Evolutionary conservation across 2,113 vertebrate genomes (phyloP), one percentile per base, ranked within the genome.

Genomic region (Heliornis fulica): DNA sequence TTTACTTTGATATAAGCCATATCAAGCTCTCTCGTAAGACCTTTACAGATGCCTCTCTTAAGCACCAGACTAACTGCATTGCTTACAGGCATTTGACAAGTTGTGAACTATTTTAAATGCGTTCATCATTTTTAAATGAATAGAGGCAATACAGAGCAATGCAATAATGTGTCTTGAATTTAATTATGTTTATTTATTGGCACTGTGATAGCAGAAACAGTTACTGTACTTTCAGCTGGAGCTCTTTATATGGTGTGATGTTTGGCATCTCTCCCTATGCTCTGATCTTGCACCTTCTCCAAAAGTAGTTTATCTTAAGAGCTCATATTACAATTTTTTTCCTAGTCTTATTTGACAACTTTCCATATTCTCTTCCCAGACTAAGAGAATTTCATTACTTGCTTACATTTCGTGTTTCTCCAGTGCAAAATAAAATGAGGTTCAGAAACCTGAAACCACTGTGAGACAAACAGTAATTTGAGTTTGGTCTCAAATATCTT

Each of bases 181-280:
- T 97, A 89, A 96, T 98, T 97, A 97, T 94, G 83, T 93, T 97
- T 98, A 94, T 97, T 98, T 98, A 97, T 97, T 97, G 96, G 82
- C 3, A 6, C 68, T 91, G 65, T 81, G 95, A 94, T 96, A 96
- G 82, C 12, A 91, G 91, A 95, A 46, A 45, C 41, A 90, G 14
- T 28, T 97, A 96, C 93, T 97, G 94, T 96, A 77, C 72, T 95
- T 97, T 79, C 87, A 95, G 53, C 48, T 86, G 45, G 28, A 97
- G 83, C 50, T 96, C 68, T 96, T 93, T 94, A 92, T 92, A 63
- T 41, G 28, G 10, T 81, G 22, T 83, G 46, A 89, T 91, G 81
- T 81, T 92, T 91, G 84, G 53, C 53, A 89, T 45, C 28, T 92
- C 91, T 95, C 90, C 10, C 15, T 59, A 14, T 10, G 3, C 76